These are phyloP conservation scores for Saxidomus purpurata DNA, from an alignment of 1,140 invertebrate genomes.

Conservation along the genomic window DNA sequence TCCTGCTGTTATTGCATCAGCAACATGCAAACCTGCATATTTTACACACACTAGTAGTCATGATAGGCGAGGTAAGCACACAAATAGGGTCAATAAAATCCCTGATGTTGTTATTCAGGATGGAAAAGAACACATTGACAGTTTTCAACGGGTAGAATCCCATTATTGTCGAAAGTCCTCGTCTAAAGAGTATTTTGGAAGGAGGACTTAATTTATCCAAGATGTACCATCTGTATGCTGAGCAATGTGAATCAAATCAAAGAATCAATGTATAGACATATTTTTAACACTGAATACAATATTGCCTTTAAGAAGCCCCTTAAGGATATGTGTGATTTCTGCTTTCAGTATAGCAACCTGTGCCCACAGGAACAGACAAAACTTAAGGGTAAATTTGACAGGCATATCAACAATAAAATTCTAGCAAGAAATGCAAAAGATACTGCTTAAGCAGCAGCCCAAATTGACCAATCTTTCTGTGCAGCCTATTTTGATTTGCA, in stretches of 20 bases:
- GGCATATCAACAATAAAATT: conserved; percentile 29
- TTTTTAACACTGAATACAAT: conserved; percentile 11
- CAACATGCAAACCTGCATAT: neutral
- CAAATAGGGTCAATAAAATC: neutral
- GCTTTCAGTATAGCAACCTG: neutral
- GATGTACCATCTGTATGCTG: conserved; percentile 35
- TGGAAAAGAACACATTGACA: conserved; percentile 16
- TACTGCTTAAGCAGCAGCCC: neutral
- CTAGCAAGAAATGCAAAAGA: neutral
- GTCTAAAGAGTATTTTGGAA: conserved; percentile 29
- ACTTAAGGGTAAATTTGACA: neutral
- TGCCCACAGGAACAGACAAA: neutral
- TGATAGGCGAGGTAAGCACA: conserved; percentile 28
- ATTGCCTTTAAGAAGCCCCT: conserved; percentile 13
- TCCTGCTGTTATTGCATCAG: neutral
- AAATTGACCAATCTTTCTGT: neutral
- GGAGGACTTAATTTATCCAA: conserved; percentile 16
- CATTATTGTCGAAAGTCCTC: conserved; percentile 45
- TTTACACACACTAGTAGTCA: conserved; percentile 1
- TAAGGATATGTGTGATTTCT: conserved; percentile 49
- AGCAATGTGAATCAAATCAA: conserved; percentile 13
- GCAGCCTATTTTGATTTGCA: conserved; percentile 45
- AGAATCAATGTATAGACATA: conserved; percentile 3
- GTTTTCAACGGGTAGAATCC: conserved; percentile 23
- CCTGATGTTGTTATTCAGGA: neutral